These are phyloP conservation scores for Bombus affinis DNA, from an alignment of 1,140 invertebrate species.

Conservation along the genomic window DNA sequence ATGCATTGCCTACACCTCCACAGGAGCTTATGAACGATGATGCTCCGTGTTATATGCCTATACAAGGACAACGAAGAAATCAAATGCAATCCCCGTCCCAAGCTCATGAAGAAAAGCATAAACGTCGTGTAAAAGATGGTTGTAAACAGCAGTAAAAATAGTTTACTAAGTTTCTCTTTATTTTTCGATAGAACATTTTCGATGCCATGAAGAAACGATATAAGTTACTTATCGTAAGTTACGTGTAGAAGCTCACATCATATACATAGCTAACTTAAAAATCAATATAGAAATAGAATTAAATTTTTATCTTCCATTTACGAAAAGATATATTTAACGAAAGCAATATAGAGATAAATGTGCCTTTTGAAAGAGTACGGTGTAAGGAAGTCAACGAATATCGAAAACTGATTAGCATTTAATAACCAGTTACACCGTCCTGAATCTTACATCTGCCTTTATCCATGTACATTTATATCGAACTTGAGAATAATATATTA, in stretches of 20 bases:
- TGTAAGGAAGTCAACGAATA: slow-evolving; percentile 3
- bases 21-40: slow-evolving; percentile 81
- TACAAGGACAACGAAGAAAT: slow-evolving; percentile 88
- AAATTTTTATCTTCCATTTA: slow-evolving; percentile 12
- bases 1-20: slow-evolving; percentile 74
- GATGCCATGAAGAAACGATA: slow-evolving; percentile 35
- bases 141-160: slow-evolving; percentile 81
- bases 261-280: not conserved
- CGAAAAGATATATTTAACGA: slow-evolving; percentile 1
- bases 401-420: not conserved
- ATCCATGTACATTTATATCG: not conserved
- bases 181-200: slow-evolving; percentile 6
- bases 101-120: slow-evolving; percentile 82
- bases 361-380: slow-evolving; percentile 57
- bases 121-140: slow-evolving; percentile 80
- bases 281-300: not conserved
- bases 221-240: slow-evolving; percentile 41
- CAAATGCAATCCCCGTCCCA: slow-evolving; percentile 77
- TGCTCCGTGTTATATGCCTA: slow-evolving; percentile 89
- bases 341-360: slow-evolving; percentile 36
- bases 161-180: not conserved
- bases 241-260: not conserved
- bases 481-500: slow-evolving; percentile 21
- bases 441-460: slow-evolving; percentile 54
- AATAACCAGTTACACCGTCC: slow-evolving; percentile 54